These are phyloP conservation scores for Rhagophthalmus giganteus DNA, from an alignment of 2,888 invertebrate species.

Conservation along the genomic window DNA sequence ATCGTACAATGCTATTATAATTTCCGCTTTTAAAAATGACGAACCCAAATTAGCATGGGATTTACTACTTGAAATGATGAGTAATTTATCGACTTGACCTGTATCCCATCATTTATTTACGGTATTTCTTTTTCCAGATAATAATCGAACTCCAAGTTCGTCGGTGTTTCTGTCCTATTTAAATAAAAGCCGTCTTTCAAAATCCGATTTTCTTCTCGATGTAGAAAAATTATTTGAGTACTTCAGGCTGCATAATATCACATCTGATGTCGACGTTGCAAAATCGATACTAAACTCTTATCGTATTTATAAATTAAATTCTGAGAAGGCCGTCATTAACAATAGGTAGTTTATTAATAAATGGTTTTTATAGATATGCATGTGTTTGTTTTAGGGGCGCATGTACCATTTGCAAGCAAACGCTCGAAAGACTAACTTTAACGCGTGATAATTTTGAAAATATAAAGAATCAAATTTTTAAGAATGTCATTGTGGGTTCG, in stretches of 20 bases:
- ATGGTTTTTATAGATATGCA: background rate
- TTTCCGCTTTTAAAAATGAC: slow-evolving; percentile 63
- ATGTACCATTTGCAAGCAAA: slow-evolving; percentile 62
- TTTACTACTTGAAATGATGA: slow-evolving; percentile 5
- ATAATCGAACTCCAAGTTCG: slow-evolving; percentile 33
- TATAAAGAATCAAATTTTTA: slow-evolving; percentile 65
- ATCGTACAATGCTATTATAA: slow-evolving; percentile 60
- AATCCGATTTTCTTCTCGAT: slow-evolving; percentile 45
- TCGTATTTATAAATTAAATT: slow-evolving; percentile 33
- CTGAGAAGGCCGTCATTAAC: slow-evolving; percentile 35
- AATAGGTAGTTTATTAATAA: slow-evolving; percentile 14
- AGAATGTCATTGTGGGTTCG: slow-evolving; percentile 70
- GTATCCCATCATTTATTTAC: no score
- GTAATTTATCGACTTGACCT: no score
- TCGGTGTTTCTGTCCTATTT: slow-evolving; percentile 36
- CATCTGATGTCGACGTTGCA: slow-evolving; percentile 50
- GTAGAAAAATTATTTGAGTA: slow-evolving; percentile 63
- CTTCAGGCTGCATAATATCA: slow-evolving; percentile 58
- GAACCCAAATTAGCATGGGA: slow-evolving; percentile 63
- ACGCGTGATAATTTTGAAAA: slow-evolving; percentile 64
- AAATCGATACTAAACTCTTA: slow-evolving; percentile 42
- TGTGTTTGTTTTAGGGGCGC: slow-evolving; percentile 58
- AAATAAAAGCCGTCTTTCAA: slow-evolving; percentile 17
- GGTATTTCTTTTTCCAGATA: slow-evolving; percentile 34
- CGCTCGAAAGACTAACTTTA: slow-evolving; percentile 59